Percentiles rank a stretch among this genome's conserved stretches.
Conservation (phyloP, 2,888 invertebrate genomes). For the Gortyna flavago region DNA sequence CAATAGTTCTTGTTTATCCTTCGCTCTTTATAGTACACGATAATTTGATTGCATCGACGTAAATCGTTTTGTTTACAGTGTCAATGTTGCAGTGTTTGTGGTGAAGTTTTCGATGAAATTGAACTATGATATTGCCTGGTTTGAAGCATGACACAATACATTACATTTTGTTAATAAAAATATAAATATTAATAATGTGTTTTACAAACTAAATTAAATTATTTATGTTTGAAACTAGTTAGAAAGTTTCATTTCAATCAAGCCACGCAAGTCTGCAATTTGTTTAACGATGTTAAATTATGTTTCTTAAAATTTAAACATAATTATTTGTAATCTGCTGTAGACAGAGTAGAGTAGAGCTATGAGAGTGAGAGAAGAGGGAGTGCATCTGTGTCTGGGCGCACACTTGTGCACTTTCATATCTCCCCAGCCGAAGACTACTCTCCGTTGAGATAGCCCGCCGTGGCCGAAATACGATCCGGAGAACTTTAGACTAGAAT, state of each 20-base stretch:
- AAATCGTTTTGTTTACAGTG: slow-evolving; percentile 47
- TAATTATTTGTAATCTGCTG: not conserved
- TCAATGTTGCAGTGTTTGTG: slow-evolving; percentile 21
- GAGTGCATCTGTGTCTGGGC: no score
- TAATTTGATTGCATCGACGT: slow-evolving; percentile 41
- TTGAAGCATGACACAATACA: not conserved
- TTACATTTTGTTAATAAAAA: not conserved
- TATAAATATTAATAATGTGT: not conserved
- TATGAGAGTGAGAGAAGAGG: no score
- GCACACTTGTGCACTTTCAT: no score
- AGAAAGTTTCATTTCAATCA: not conserved
- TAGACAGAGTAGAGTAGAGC: not conserved
- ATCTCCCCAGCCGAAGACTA: no score
- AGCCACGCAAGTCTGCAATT: not conserved
- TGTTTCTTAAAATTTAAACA: not conserved
- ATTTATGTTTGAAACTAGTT: not conserved
- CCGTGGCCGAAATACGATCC: no score
- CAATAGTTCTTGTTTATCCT: slow-evolving; percentile 72
- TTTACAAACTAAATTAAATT: not conserved
- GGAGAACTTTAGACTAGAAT: no score
- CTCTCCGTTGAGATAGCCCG: no score
- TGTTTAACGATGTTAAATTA: not conserved
- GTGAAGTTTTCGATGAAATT: slow-evolving; percentile 1
- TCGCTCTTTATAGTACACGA: slow-evolving; percentile 57
- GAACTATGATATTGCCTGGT: not conserved